phyloP scores from a whole-genome alignment of 2,113 vertebrate species.

The Chaetops frenatus region DNA sequence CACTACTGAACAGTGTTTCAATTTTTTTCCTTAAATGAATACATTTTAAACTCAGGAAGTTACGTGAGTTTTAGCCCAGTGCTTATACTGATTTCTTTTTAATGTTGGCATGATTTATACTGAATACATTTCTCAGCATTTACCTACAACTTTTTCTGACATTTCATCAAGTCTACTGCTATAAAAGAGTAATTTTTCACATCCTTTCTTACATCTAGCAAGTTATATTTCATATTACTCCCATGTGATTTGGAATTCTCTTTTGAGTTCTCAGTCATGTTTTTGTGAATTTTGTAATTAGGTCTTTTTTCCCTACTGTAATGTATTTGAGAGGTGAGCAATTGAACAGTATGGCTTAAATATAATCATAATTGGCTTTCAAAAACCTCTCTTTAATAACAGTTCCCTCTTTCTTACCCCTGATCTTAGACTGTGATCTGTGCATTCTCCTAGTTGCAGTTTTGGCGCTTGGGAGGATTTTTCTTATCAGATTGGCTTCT shows the following conservation, averaged over 20 bases:
- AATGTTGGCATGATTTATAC: background rate
- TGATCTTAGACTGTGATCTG: rapidly evolving
- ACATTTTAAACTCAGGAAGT: background rate
- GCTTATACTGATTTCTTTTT: background rate
- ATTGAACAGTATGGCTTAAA: background rate
- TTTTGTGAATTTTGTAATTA: background rate
- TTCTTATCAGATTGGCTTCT: background rate
- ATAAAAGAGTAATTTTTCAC: background rate
- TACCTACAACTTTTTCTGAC: background rate
- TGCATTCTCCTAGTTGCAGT: background rate
- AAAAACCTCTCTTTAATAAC: background rate
- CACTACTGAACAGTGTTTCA: background rate
- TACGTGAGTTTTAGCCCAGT: background rate
- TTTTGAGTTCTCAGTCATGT: background rate
- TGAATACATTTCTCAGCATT: background rate
- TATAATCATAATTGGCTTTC: background rate
- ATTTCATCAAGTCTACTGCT: background rate
- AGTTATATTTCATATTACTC: background rate
- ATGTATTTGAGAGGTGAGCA: background rate
- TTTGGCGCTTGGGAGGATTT: background rate
- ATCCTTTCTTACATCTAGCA: background rate
- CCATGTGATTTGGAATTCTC: background rate
- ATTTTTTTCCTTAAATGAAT: background rate
- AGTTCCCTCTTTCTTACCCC: background rate
- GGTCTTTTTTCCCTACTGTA: background rate